A percentile compares a stretch with the other conserved stretches of the same genome.
Evolutionary conservation across 2,888 invertebrate genomes (phyloP).

Genomic region (Microchrysa polita): DNA sequence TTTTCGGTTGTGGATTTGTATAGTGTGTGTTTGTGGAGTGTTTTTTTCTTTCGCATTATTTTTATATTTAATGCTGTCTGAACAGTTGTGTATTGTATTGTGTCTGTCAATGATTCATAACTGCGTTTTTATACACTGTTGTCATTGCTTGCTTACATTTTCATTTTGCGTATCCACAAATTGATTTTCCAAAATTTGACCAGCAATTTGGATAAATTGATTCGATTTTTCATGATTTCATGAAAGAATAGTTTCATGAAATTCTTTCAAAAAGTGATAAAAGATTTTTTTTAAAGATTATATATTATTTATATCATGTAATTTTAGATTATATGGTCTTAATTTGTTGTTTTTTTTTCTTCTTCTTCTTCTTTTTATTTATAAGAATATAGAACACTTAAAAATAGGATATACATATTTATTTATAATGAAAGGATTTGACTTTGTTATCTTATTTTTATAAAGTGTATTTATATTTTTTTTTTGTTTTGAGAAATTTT

Average conservation of each 20-base stretch:
- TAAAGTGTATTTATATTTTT: slow-evolving; percentile 36
- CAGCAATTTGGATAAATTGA: slow-evolving; percentile 36
- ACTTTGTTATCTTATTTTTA: slow-evolving; percentile 8
- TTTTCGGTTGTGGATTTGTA: slow-evolving; percentile 23
- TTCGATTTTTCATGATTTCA: not conserved
- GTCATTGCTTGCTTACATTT: not conserved
- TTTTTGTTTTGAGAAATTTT: not conserved
- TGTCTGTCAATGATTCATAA: not conserved
- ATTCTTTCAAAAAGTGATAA: not conserved
- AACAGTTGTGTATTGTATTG: slow-evolving; percentile 3
- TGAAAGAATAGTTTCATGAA: slow-evolving; percentile 14
- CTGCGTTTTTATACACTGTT: not conserved
- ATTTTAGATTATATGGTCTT: slow-evolving; percentile 22
- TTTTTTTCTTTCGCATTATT: not conserved
- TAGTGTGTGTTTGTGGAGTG: not conserved
- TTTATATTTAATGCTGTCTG: not conserved
- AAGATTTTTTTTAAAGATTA: slow-evolving; percentile 4
- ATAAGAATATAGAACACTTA: slow-evolving; percentile 37
- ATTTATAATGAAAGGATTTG: slow-evolving; percentile 27
- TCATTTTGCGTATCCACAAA: not conserved
- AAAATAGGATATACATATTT: slow-evolving; percentile 26
- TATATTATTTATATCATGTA: slow-evolving; percentile 1
- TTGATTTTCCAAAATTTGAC: slow-evolving; percentile 29
- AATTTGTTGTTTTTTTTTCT: no score
- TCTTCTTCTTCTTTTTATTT: no score